Conservation (phyloP, 2,797 vertebrate species). For the Crenichthys baileyi region DNA sequence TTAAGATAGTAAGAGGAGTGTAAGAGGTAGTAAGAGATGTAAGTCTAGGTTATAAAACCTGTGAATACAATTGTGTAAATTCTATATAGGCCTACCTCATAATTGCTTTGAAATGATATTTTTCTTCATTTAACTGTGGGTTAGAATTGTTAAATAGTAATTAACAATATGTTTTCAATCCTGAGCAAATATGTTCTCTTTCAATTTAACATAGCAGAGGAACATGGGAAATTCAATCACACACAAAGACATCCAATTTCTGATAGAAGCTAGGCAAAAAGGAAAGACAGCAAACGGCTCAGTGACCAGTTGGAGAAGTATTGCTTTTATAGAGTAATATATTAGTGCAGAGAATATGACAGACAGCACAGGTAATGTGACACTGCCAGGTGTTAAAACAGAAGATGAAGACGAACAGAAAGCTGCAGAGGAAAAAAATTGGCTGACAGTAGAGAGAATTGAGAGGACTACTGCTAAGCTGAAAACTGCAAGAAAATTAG, state of each 20-base stretch:
- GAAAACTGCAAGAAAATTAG: neutral
- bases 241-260: neutral
- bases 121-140: neutral
- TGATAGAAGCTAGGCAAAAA: slow-evolving; percentile 1
- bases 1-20: no score
- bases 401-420: slow-evolving; percentile 8
- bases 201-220: neutral
- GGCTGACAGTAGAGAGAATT: slow-evolving; percentile 6
- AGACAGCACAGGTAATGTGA: slow-evolving; percentile 15
- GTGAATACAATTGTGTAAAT: neutral
- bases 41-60: no score
- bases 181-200: neutral
- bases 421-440: slow-evolving; percentile 8
- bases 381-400: slow-evolving; percentile 14
- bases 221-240: neutral
- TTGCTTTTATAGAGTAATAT: neutral
- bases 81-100: neutral
- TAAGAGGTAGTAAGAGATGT: no score
- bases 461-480: slow-evolving; percentile 12
- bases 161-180: neutral
- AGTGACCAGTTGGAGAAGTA: neutral
- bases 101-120: neutral
- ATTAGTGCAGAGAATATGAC: slow-evolving; percentile 14
- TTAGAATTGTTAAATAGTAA: neutral
- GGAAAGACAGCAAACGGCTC: slow-evolving; percentile 1